Evolutionary conservation across 1,140 invertebrate genomes (phyloP).

Genomic region (Ylistrum balloti): DNA sequence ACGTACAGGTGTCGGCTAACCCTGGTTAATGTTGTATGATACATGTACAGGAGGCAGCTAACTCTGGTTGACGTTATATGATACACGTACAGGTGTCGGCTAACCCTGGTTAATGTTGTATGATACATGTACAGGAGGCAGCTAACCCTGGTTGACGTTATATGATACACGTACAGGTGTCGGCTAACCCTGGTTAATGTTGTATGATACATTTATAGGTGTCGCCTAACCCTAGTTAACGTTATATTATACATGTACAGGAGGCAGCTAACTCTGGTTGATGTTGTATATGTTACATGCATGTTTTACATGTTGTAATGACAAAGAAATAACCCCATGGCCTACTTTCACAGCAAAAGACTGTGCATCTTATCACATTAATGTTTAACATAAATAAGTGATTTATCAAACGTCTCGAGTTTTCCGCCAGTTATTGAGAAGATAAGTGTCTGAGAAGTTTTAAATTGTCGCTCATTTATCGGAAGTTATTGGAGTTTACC

Average conservation of each 20-base stretch:
- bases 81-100: not conserved
- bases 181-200: too few relatives aligned
- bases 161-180: too few relatives aligned
- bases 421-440: conserved; percentile 10
- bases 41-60: not conserved
- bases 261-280: not conserved
- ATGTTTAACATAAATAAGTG: not conserved
- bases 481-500: not conserved
- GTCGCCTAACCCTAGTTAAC: not conserved
- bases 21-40: not conserved
- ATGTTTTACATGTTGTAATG: not conserved
- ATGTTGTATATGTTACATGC: not conserved
- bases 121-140: too few relatives aligned
- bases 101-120: too few relatives aligned
- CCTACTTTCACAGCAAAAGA: not conserved
- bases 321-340: not conserved
- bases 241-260: not conserved
- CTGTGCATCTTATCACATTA: conserved; percentile 6
- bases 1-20: too few relatives aligned
- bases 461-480: conserved; percentile 5
- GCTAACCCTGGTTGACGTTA: too few relatives aligned
- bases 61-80: not conserved
- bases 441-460: not conserved
- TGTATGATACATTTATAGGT: too few relatives aligned
- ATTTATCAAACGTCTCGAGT: conserved; percentile 29